A percentile compares a stretch with the other conserved stretches of the same genome.
Conservation (phyloP, 2,888 invertebrate genomes). For the Hyposoter didymator region DNA sequence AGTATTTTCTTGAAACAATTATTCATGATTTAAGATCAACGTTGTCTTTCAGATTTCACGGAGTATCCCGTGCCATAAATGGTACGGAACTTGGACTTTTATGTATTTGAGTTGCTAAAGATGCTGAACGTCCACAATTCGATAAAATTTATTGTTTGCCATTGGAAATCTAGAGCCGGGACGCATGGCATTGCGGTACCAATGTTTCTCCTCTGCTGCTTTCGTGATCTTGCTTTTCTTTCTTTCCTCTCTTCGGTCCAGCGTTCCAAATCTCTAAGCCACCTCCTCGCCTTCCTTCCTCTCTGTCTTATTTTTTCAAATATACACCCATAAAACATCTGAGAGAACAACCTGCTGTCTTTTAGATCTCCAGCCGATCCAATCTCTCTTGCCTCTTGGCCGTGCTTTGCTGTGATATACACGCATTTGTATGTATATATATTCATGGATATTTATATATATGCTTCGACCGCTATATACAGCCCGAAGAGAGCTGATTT, state of each 20-base stretch:
- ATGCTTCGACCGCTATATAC: slow-evolving; percentile 32
- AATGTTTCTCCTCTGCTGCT: slow-evolving; percentile 49
- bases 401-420: background rate
- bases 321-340: slow-evolving; percentile 75
- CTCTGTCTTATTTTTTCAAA: slow-evolving; percentile 45
- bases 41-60: background rate
- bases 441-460: background rate
- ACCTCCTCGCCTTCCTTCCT: background rate
- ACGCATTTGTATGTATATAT: slow-evolving; percentile 10
- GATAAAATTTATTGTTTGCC: slow-evolving; percentile 63
- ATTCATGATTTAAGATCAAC: background rate
- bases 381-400: slow-evolving; percentile 67
- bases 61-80: no score
- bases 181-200: slow-evolving; percentile 53
- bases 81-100: no score
- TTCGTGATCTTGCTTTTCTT: slow-evolving; percentile 25
- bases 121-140: slow-evolving; percentile 38
- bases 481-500: slow-evolving; percentile 64
- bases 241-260: slow-evolving; percentile 40
- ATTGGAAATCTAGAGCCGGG: slow-evolving; percentile 59
- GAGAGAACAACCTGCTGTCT: slow-evolving; percentile 74
- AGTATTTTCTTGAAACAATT: no score
- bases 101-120: no score
- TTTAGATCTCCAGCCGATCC: slow-evolving; percentile 76
- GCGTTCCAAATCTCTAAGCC: slow-evolving; percentile 65